Evolutionary conservation across 2,888 invertebrate species (phyloP).

Genomic region (Ophion ventricosus): DNA sequence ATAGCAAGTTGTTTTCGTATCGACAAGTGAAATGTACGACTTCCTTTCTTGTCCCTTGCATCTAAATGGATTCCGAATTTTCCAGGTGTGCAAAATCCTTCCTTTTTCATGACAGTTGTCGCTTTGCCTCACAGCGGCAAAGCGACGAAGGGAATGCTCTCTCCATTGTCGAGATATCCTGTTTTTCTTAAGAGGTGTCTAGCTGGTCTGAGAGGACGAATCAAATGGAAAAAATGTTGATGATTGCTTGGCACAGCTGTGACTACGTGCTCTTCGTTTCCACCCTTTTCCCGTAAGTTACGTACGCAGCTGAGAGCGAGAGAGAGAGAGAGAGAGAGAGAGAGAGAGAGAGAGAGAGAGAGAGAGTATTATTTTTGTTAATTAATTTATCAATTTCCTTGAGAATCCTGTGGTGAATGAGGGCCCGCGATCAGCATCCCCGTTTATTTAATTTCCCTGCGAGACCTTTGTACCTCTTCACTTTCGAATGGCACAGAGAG

Average conservation of each 20-base stretch:
- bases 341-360: too few species aligned
- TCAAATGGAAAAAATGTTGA: not conserved
- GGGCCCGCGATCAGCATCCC: conserved; percentile 36
- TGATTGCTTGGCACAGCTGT: not conserved
- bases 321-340: too few species aligned
- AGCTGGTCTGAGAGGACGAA: not conserved
- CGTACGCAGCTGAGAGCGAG: not conserved
- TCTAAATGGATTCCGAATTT: not conserved
- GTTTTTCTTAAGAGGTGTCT: not conserved
- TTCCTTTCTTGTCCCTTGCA: not conserved
- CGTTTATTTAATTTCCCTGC: conserved; percentile 64
- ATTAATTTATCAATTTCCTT: conserved; percentile 36
- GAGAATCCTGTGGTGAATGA: conserved; percentile 22
- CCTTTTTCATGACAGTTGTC: not conserved
- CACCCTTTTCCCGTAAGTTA: not conserved
- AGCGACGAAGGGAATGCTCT: not conserved
- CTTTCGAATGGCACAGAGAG: conserved; percentile 55
- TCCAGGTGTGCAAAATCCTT: not conserved
- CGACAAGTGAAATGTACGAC: not conserved
- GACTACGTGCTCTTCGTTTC: not conserved
- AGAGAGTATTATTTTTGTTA: conserved; percentile 15
- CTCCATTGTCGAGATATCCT: not conserved
- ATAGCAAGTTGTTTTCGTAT: not conserved
- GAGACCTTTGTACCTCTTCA: conserved; percentile 47
- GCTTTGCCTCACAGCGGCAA: not conserved